A percentile compares a stretch with the other conserved stretches of the same genome.
Conservation (phyloP, 2,888 invertebrate species). For the Pycnomerus fuliginosus region DNA sequence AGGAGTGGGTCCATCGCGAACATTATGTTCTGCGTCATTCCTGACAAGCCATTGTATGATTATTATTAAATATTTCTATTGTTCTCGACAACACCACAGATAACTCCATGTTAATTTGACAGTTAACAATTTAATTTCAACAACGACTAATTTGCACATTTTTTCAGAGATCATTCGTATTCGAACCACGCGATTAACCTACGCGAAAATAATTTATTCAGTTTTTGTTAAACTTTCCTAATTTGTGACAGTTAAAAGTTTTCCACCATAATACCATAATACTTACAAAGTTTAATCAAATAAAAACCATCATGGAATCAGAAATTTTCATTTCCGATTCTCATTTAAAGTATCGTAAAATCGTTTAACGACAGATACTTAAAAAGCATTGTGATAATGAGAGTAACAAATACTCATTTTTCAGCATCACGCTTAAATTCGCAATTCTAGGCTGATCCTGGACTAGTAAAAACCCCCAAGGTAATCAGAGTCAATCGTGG, state of each 20-base stretch:
- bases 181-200: neutral
- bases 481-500: conserved; percentile 26
- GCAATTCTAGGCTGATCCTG: conserved; percentile 22
- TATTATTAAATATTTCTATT: conserved; percentile 31
- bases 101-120: conserved; percentile 12
- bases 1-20: conserved; percentile 28
- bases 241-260: no score
- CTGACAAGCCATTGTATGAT: conserved; percentile 29
- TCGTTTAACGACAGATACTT: conserved; percentile 8
- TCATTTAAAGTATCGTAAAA: conserved; percentile 9
- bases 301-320: conserved; percentile 1
- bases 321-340: conserved; percentile 4
- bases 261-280: no score
- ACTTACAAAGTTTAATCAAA: no score
- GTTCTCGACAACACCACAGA: conserved; percentile 19
- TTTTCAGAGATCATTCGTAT: neutral
- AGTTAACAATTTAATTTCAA: conserved; percentile 10
- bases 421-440: conserved; percentile 29
- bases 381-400: conserved; percentile 18
- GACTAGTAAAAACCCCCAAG: conserved; percentile 24
- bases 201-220: no score
- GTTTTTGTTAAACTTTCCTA: no score
- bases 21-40: conserved; percentile 26
- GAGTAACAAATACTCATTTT: conserved; percentile 28
- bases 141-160: conserved; percentile 11